Base-by-base conservation (phyloP, 2,888 invertebrate genomes). In the Corbicula japonica region DNA sequence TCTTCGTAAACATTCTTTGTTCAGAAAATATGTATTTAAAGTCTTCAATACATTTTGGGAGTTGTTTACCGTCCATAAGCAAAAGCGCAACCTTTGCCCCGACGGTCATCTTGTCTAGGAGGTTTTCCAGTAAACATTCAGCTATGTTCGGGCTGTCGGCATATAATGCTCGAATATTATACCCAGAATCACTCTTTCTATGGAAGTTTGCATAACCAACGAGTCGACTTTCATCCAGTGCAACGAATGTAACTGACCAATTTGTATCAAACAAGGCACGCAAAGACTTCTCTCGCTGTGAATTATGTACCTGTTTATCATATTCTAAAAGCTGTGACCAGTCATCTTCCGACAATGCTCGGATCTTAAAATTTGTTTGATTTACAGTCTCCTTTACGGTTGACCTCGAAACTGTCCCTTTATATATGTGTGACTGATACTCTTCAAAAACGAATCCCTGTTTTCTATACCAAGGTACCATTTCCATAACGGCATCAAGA, bases 131-230 rank as follows among this genome's bases (percentile, higher is more conserved):
- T 50, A 50, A 50, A 12, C 4, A 8, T 8, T 50, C 50, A 12
- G 50, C 50, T 21, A 50, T 50, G 15, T 12, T 4, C 15, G 23
- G 12, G 28, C 28, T 50, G 28, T 50, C 50, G 4, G 23, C 50
- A n/a, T 8, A 10, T 50, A 50, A 50, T 23, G 50, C 50, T 21
- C 50, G 50, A 4, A 50, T 50, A n/a, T n/a, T n/a, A n/a, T n/a
- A n/a, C n/a, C n/a, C n/a, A n/a, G n/a, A n/a, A n/a, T n/a, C n/a
- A n/a, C n/a, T n/a, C n/a, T n/a, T n/a, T n/a, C n/a, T n/a, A n/a
- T n/a, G n/a, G n/a, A n/a, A n/a, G n/a, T n/a, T n/a, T n/a, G n/a
- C n/a, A n/a, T n/a, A n/a, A n/a, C n/a, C n/a, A n/a, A n/a, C n/a
- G n/a, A n/a, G n/a, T n/a, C n/a, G n/a, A n/a, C n/a, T n/a, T 23